Evolutionary conservation across 2,888 invertebrate genomes (phyloP).

Genomic region (Agrochola circellaris): DNA sequence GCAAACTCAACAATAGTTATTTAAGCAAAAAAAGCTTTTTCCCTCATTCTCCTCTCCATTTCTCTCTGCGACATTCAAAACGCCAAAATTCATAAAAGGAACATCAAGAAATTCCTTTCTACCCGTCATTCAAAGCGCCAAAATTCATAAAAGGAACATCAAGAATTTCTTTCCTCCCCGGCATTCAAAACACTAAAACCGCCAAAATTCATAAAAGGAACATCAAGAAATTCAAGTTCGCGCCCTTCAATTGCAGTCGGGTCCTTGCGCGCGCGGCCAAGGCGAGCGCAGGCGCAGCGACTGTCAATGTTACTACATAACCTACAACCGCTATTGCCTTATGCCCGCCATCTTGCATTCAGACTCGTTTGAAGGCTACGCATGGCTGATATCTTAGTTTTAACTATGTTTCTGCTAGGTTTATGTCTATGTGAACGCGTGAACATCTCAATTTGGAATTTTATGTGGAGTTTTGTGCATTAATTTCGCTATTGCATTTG

Average conservation of each 20-base stretch:
- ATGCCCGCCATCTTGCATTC: conserved; percentile 80
- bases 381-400: conserved; percentile 69
- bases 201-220: conserved; percentile 54
- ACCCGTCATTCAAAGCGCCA: neutral
- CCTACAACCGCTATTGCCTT: conserved; percentile 75
- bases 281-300: conserved; percentile 78
- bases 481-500: neutral
- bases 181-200: neutral
- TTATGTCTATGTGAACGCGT: conserved; percentile 40
- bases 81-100: conserved; percentile 38
- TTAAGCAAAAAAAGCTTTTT: neutral
- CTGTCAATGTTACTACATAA: conserved; percentile 88
- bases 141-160: neutral
- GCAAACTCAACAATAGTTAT: neutral
- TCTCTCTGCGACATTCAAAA: neutral
- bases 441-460: conserved; percentile 30
- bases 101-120: conserved; percentile 4
- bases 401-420: conserved; percentile 51
- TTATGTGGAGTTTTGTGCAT: conserved; percentile 5
- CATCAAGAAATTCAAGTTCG: conserved; percentile 69
- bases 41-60: neutral
- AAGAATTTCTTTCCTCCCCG: neutral
- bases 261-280: conserved; percentile 86
- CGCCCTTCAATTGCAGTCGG: conserved; percentile 77
- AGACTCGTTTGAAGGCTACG: conserved; percentile 75